Evolutionary conservation across 1,140 invertebrate species (phyloP).

Genomic region (Lepeophtheirus salmonis): DNA sequence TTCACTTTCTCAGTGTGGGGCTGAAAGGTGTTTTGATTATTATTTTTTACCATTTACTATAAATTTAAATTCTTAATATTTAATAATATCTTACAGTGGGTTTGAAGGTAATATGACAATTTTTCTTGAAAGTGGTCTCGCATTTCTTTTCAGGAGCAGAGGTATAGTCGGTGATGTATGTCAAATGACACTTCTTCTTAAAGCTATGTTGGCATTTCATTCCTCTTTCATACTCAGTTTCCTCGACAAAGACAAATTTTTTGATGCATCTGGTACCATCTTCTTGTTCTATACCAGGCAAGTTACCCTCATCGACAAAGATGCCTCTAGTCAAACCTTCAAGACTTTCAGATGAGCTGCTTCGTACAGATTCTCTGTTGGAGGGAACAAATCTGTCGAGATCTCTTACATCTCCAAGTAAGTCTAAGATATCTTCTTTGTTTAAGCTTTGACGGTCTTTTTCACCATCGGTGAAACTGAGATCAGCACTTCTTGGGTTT

Average conservation of each 20-base stretch:
- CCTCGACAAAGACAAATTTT: background rate
- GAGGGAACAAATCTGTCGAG: too few relatives aligned
- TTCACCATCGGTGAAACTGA: too few relatives aligned
- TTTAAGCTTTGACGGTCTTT: too few relatives aligned
- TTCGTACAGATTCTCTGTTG: too few relatives aligned
- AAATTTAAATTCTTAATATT: too few relatives aligned
- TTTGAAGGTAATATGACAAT: slow-evolving; percentile 5
- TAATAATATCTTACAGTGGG: slow-evolving; percentile 1
- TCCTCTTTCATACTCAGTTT: background rate
- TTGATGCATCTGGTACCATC: background rate
- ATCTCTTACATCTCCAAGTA: too few relatives aligned
- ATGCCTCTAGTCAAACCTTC: too few relatives aligned
- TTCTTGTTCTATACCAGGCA: background rate
- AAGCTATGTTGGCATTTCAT: background rate
- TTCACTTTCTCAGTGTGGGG: background rate
- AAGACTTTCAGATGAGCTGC: too few relatives aligned
- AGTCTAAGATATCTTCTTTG: too few relatives aligned
- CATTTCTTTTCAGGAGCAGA: slow-evolving; percentile 5
- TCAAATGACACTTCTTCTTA: slow-evolving; percentile 10
- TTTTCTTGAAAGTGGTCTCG: slow-evolving; percentile 13
- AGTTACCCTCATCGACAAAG: background rate
- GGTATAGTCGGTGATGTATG: slow-evolving; percentile 3
- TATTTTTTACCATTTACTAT: background rate
- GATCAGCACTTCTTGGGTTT: too few relatives aligned
- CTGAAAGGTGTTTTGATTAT: background rate